Evolutionary conservation across 2,113 vertebrate genomes (phyloP).

Genomic region (Machaerirhynchus nigripectus): DNA sequence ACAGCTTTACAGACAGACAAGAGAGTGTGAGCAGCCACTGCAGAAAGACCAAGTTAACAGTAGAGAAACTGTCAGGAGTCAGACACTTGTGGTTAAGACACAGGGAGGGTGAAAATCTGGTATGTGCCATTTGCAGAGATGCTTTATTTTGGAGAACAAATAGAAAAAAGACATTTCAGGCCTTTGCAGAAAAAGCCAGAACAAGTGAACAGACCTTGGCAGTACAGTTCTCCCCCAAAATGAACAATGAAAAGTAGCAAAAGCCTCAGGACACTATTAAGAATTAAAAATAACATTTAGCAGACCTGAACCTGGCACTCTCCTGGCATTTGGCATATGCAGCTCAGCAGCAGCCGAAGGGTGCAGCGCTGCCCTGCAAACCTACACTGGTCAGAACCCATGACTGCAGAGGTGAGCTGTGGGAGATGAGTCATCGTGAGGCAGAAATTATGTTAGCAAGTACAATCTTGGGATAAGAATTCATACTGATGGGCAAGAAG

Average conservation of each 20-base stretch:
- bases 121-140: background rate
- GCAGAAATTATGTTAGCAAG: background rate
- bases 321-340: background rate
- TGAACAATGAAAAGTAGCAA: slow-evolving; percentile 15
- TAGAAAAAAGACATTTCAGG: background rate
- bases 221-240: background rate
- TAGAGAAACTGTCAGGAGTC: background rate
- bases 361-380: background rate
- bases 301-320: background rate
- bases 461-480: background rate
- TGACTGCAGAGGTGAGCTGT: rapidly evolving
- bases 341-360: background rate
- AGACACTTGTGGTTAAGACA: slow-evolving; percentile 45
- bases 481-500: background rate
- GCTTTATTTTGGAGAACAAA: slow-evolving; percentile 33
- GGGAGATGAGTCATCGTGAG: background rate
- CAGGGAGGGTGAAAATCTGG: background rate
- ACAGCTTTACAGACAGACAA: background rate
- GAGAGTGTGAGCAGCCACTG: background rate
- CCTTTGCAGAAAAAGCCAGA: slow-evolving; percentile 4
- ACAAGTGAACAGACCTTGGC: slow-evolving; percentile 58
- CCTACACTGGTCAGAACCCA: background rate
- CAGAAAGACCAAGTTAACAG: background rate
- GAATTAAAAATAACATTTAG: slow-evolving; percentile 7
- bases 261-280: slow-evolving; percentile 3